Base-by-base conservation (phyloP, 2,888 invertebrate genomes). In the Nomada ferruginata region DNA sequence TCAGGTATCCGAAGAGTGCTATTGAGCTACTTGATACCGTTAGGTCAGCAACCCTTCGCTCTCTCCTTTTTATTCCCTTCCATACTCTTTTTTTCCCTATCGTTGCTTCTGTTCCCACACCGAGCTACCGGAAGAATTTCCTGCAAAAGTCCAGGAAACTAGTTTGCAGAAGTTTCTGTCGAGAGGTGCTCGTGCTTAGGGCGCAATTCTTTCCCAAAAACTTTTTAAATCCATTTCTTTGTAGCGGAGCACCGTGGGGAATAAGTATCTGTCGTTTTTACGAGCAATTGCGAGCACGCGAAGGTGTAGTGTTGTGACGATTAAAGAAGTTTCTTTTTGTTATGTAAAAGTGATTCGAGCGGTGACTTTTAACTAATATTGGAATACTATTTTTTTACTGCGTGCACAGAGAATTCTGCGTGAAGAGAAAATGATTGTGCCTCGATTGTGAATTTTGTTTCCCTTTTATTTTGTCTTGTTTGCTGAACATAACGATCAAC, bases 1-100 rank as follows among this genome's bases (percentile, higher is more conserved):
- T 63, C 74, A 68, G 77, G 73, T 60, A 69, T 76, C 65, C 71
- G 15, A 57, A 75, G 79, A 81, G 69, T 80, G 36, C 50, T 68
- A 76, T 83, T 76, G 66, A 79, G 53, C 47, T 76, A 79, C 77
- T 87, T 86, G 87, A 89, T 90, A 79, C 90, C 90, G 91, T 90
- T 91, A 90, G 86, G 88, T 88, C 88, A 61, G 79, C 83, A 87
- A 82, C 78, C 72, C 76, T 77, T 11, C 47, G 1, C 71, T 61
- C 68, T 55, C 11, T 55, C 36, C 61, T 53, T 57, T 74, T 50
- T 26, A 44, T 36, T n/a, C 13, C 3, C 29, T 55, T 15, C 3
- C 15, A 36, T 42, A 9, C 15, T 26, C 47, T 29, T 47, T 1
- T 60, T 59, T 57, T 36, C 13, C 57, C 53, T 26, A 47, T 65